Evolutionary conservation across 2,888 invertebrate species (phyloP).

Genomic region (Heteromyza rotundicornis): DNA sequence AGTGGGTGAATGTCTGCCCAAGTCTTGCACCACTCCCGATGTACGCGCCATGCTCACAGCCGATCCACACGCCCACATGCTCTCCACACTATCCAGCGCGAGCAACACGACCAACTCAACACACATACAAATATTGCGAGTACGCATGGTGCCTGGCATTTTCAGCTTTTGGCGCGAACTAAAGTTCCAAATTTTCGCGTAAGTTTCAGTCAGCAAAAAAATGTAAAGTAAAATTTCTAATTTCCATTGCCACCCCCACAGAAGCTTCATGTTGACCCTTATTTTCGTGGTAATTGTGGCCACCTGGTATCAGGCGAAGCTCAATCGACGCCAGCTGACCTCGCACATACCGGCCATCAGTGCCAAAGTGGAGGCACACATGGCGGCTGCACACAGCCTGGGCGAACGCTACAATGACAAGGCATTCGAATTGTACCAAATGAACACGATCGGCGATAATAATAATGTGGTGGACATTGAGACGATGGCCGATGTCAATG

Average conservation of each 20-base stretch:
- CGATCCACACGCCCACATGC: constrained; percentile 56
- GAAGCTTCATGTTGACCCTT: constrained; percentile 50
- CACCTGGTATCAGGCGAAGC: constrained; percentile 70
- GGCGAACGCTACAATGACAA: constrained; percentile 52
- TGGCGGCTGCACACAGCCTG: constrained; percentile 55
- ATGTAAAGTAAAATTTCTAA: neutral
- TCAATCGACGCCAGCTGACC: constrained; percentile 48
- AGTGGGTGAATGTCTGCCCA: constrained; percentile 78
- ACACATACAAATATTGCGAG: constrained; percentile 65
- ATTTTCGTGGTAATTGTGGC: constrained; percentile 66
- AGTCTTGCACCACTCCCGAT: constrained; percentile 69
- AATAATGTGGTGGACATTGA: constrained; percentile 44
- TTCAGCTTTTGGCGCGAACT: constrained; percentile 70
- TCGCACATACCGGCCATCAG: constrained; percentile 47
- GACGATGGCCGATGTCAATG: constrained; percentile 51
- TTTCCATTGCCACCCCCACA: constrained; percentile 16
- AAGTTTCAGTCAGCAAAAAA: constrained; percentile 48
- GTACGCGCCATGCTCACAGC: constrained; percentile 63
- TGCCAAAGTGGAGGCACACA: constrained; percentile 42
- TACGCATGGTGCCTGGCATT: constrained; percentile 73
- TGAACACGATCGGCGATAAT: constrained; percentile 45
- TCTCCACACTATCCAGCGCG: constrained; percentile 34
- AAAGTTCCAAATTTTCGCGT: constrained; percentile 74
- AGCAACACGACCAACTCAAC: constrained; percentile 29
- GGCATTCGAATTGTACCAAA: constrained; percentile 59